These are phyloP conservation scores for Cephonodes hylas DNA, from an alignment of 2,888 invertebrate species.

Conservation along the genomic window DNA sequence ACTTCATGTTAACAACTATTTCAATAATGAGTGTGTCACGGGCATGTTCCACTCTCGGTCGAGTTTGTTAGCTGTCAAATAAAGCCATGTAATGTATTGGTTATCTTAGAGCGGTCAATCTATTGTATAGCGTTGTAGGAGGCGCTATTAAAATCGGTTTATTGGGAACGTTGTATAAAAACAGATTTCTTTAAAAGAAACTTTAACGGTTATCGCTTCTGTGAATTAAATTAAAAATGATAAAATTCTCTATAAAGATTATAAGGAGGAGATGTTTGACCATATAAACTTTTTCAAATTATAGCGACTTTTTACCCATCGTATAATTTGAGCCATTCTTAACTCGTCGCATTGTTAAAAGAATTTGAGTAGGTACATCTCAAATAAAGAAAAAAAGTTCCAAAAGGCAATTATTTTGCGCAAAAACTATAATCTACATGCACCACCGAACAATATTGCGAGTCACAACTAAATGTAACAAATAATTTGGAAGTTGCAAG, in stretches of 20 bases:
- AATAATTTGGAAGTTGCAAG: slow-evolving; percentile 45
- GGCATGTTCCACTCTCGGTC: not conserved
- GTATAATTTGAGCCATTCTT: not conserved
- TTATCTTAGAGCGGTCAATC: not conserved
- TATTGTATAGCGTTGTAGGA: not conserved
- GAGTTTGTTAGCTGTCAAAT: slow-evolving; percentile 7
- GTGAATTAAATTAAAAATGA: no score
- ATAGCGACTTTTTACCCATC: no score
- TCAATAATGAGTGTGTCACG: slow-evolving; percentile 1
- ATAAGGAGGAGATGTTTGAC: no score
- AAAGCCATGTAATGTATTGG: not conserved
- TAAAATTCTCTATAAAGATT: no score
- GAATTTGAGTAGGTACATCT: no score
- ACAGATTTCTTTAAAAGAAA: no score
- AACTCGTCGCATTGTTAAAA: not conserved
- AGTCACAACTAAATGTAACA: slow-evolving; percentile 28
- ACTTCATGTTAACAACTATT: slow-evolving; percentile 8
- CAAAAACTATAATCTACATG: not conserved
- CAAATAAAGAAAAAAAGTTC: not conserved
- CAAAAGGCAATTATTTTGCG: not conserved
- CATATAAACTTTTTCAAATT: no score
- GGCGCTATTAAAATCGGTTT: not conserved
- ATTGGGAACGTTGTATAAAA: not conserved
- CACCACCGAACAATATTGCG: not conserved
- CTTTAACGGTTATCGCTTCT: no score